phyloP scores from a whole-genome alignment of 92 coral and sea anemone species.

The Diadumene lineata region DNA sequence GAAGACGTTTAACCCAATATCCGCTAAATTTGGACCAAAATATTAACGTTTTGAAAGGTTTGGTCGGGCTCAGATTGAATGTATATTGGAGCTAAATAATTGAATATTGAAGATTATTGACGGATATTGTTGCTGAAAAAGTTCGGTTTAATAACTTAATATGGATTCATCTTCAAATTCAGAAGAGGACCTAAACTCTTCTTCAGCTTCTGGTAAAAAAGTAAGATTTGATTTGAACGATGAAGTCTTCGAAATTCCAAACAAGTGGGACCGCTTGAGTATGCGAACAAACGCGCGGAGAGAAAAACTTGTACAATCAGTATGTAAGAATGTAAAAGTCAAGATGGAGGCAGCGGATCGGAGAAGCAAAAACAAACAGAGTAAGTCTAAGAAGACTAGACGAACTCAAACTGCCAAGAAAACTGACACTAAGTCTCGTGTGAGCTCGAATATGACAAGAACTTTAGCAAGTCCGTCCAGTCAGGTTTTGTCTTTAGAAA shows the following conservation, averaged over 20 bases:
- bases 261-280: constrained; percentile 80
- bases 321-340: constrained; percentile 21
- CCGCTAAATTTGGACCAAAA: not conserved
- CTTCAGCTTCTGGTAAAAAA: constrained; percentile 46
- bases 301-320: constrained; percentile 21
- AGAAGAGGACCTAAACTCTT: not conserved
- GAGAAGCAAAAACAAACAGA: constrained; percentile 35
- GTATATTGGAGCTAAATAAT: not conserved
- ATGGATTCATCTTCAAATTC: not conserved
- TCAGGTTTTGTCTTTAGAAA: constrained; percentile 8
- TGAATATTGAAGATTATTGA: not conserved
- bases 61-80: too few species aligned
- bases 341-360: constrained; percentile 23
- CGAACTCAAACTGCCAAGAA: constrained; percentile 10
- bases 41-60: too few species aligned
- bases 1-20: not conserved
- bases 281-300: constrained; percentile 19
- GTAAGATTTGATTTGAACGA: constrained; percentile 88
- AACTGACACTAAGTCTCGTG: not conserved
- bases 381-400: constrained; percentile 40
- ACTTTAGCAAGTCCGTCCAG: constrained; percentile 13
- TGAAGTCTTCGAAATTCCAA: constrained; percentile 82
- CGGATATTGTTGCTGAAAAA: not conserved
- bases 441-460: not conserved
- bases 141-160: too few species aligned